Evolutionary conservation across 37 sponge, comb jelly and placozoan species (phyloP).

Genomic region (Mnemiopsis leidyi): DNA sequence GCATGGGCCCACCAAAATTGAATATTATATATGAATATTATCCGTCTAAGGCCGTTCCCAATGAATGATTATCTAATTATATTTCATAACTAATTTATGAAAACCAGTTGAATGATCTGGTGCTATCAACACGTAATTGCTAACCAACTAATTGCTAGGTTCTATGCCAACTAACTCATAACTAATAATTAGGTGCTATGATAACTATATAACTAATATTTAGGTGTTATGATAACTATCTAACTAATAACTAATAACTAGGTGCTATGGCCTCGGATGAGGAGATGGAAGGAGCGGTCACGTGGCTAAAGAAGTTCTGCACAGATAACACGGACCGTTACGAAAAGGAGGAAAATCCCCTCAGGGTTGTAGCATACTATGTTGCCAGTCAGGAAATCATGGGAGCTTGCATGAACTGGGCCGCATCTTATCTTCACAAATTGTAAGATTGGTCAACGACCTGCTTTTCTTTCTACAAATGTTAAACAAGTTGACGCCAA

Average conservation of each 20-base stretch:
- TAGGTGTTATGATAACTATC: background rate
- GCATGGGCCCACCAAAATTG: no score
- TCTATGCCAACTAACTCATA: background rate
- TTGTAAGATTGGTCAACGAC: slow-evolving; percentile 26
- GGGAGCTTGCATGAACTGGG: slow-evolving; percentile 62
- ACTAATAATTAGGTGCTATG: background rate
- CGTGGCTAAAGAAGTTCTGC: slow-evolving; percentile 46
- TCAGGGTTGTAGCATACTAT: slow-evolving; percentile 36
- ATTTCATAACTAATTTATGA: no score
- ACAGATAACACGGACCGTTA: background rate
- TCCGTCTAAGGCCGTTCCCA: no score
- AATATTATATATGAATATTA: no score
- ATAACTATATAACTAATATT: background rate
- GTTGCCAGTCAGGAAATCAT: background rate
- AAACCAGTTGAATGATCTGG: no score
- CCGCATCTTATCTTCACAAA: background rate
- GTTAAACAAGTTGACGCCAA: no score
- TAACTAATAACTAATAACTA: background rate
- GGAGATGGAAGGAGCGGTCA: background rate
- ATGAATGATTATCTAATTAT: no score
- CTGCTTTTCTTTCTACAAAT: no score
- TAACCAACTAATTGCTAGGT: background rate
- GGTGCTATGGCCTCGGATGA: slow-evolving; percentile 6
- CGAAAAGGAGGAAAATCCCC: slow-evolving; percentile 32
- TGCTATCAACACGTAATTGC: no score